Conservation (phyloP, 2,797 vertebrate genomes). For the Microctenopoma lineatum region DNA sequence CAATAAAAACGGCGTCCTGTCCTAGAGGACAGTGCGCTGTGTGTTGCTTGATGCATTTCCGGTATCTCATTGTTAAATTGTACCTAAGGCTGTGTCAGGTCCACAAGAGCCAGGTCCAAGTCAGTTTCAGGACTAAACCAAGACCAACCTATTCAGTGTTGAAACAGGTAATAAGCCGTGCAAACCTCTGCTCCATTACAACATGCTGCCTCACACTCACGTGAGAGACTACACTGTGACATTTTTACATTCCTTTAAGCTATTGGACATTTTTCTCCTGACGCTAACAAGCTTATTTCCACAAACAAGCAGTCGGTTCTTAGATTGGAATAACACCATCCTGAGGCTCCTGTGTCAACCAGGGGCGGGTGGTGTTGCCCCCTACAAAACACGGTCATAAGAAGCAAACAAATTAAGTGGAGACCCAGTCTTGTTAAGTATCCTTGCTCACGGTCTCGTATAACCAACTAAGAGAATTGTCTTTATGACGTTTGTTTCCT, state of each 20-base stretch:
- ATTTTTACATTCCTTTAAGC: background rate
- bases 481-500: too few species aligned
- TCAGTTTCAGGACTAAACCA: conserved; percentile 32
- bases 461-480: background rate
- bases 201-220: conserved; percentile 4
- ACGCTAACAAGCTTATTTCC: background rate
- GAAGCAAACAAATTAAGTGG: background rate
- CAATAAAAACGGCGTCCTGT: background rate
- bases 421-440: background rate
- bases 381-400: background rate
- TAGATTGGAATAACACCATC: conserved; percentile 1
- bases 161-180: conserved; percentile 5
- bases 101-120: conserved; percentile 23
- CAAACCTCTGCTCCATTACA: conserved; percentile 7
- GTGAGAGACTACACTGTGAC: conserved; percentile 4
- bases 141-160: conserved; percentile 20
- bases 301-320: background rate
- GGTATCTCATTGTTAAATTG: conserved; percentile 22
- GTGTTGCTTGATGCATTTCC: conserved; percentile 2
- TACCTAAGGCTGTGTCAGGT: conserved; percentile 19
- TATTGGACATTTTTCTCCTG: background rate
- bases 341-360: background rate
- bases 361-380: too few species aligned
- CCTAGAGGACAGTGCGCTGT: conserved; percentile 9
- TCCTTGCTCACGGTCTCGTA: conserved; percentile 1